phyloP scores from a whole-genome alignment of 2,113 vertebrate species.

The Hypocryptadius cinnamomeus region DNA sequence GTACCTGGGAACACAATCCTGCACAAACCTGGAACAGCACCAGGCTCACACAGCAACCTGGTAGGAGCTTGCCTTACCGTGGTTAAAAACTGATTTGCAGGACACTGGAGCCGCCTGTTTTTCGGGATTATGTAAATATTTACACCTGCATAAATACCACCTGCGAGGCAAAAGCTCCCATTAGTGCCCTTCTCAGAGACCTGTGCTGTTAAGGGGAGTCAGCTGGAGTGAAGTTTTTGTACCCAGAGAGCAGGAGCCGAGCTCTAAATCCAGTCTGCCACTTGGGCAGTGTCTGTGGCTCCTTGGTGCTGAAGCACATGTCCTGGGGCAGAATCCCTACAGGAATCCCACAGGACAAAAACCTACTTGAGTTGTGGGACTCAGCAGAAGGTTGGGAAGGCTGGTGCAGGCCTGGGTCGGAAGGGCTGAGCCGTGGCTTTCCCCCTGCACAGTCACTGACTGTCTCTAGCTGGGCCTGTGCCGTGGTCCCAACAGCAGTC shows the following conservation, averaged over 20 bases:
- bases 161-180: slow-evolving; percentile 22
- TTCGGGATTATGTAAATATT: not conserved
- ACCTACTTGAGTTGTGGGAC: not conserved
- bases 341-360: not conserved
- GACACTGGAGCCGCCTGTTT: not conserved
- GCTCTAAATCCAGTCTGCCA: not conserved
- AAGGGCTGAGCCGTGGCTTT: not conserved
- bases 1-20: not conserved
- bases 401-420: not conserved
- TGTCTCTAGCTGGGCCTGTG: not conserved
- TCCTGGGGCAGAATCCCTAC: not conserved
- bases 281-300: not conserved
- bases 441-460: not conserved
- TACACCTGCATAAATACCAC: not conserved
- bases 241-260: not conserved
- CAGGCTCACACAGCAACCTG: not conserved
- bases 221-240: not conserved
- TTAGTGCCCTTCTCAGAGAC: not conserved
- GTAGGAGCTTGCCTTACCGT: not conserved
- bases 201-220: not conserved
- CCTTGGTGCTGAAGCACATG: not conserved
- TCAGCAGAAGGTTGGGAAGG: not conserved
- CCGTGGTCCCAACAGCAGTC: not conserved
- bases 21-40: not conserved
- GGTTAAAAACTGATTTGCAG: slow-evolving; percentile 10